Base-by-base conservation (phyloP, 2,888 invertebrate genomes). In the Octodonta nipae region DNA sequence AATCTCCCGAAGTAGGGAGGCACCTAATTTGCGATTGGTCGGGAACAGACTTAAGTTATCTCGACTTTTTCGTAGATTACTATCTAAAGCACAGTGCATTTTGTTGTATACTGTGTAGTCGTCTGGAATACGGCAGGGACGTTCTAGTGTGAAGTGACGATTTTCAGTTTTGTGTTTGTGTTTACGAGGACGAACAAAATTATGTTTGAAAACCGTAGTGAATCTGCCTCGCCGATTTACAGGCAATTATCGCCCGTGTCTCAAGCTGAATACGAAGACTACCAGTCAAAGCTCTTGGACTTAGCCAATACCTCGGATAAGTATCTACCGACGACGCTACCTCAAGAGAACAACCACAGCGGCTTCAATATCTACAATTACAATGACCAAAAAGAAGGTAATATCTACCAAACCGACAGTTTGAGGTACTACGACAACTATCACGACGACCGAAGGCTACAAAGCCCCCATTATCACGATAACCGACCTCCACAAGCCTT, bases 271-370 rank as follows among this genome's bases (percentile, higher is more conserved):
- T 55, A 51, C 40, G 56, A 57, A 28, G 51, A 57, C 28, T 58
- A 52, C 36, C 48, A 55, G 8, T 47, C 55, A 13, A 51, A 54
- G 39, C 41, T 63, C 25, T 60, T 57, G 52, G 63, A 63, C 48
- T 46, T 63, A 39, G 62, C 62, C 13, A 61, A 63, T 41, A 51
- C 61, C 2, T 49, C 42, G 32, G 57, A 58, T 8, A 57, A 58
- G 37, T 53, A 46, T 26, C 33, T 51, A 5, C 49, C 46, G 2
- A 34, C 50, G 1, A 43, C 42, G 1, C 25, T 46, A 28, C 44
- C 49, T 3, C 40, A 44, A 24, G 12, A 34, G 5, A 35, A 45
- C 5, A 28, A 32, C 8, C 41, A 41, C 26, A 28, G 15, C 25
- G 30, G 29, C 5, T 33, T 29, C 14, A 33, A 24, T 24, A n/a